Evolutionary conservation across 2,888 invertebrate species (phyloP).

Genomic region (Lutraria lutraria): DNA sequence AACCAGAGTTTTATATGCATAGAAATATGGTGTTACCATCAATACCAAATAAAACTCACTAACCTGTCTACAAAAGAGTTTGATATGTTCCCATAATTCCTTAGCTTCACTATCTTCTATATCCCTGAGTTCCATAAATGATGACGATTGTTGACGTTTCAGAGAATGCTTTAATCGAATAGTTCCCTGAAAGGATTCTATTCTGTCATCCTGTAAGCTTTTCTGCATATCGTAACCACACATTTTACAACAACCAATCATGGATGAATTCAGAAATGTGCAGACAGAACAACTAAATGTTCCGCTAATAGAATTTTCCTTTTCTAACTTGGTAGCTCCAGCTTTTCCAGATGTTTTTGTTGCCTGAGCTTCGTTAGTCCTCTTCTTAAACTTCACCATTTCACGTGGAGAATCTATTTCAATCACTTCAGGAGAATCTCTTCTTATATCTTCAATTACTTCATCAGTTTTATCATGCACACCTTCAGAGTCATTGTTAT

Average conservation of each 20-base stretch:
- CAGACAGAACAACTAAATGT: constrained; percentile 71
- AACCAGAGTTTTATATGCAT: too few species aligned
- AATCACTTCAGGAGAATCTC: constrained; percentile 23
- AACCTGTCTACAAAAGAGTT: constrained; percentile 95
- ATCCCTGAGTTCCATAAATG: constrained; percentile 93
- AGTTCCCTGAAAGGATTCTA: constrained; percentile 61
- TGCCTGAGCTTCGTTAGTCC: not conserved
- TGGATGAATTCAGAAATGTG: constrained; percentile 73
- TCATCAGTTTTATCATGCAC: not conserved
- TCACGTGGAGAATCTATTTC: constrained; percentile 38
- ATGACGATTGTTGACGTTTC: constrained; percentile 90
- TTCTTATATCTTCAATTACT: not conserved
- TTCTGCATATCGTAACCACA: constrained; percentile 64
- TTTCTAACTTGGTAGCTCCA: not conserved
- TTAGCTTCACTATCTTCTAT: constrained; percentile 94
- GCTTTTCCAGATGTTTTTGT: constrained; percentile 10
- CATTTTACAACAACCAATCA: constrained; percentile 69
- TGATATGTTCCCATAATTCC: constrained; percentile 96
- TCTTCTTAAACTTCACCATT: constrained; percentile 17
- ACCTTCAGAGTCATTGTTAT: constrained; percentile 20
- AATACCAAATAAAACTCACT: constrained; percentile 18
- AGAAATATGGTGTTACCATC: not conserved
- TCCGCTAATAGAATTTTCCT: constrained; percentile 37
- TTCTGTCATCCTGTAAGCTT: constrained; percentile 38
- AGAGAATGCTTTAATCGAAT: constrained; percentile 64